Conservation (phyloP, 2,797 vertebrate genomes). For the Paratrypauchen microcephalus region DNA sequence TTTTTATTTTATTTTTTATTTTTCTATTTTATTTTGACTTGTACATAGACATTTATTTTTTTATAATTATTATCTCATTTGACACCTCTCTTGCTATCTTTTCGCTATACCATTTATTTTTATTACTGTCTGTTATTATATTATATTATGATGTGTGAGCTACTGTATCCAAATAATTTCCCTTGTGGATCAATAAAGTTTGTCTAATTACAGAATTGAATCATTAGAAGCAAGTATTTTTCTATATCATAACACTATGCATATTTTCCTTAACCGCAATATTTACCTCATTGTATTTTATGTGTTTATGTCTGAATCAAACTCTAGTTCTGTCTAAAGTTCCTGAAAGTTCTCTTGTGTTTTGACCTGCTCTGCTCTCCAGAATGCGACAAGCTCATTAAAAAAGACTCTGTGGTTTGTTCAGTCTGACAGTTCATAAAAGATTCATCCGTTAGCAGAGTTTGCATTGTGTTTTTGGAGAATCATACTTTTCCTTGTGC, state of each 20-base stretch:
- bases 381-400: conserved; percentile 20
- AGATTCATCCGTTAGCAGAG: conserved; percentile 24
- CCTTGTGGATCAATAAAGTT: too few species aligned
- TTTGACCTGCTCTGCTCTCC: conserved; percentile 16
- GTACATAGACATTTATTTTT: too few species aligned
- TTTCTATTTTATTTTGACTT: too few species aligned
- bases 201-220: neutral
- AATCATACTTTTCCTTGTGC: conserved; percentile 7
- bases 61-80: too few species aligned
- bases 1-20: too few species aligned
- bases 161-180: too few species aligned
- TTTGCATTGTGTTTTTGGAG: conserved; percentile 24
- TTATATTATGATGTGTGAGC: too few species aligned
- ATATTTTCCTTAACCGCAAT: neutral
- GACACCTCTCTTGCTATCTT: too few species aligned
- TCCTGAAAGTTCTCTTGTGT: conserved; percentile 19
- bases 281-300: neutral
- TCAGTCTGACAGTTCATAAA: neutral
- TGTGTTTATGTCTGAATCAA: conserved; percentile 4
- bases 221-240: neutral
- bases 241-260: too few species aligned
- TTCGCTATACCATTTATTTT: too few species aligned
- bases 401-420: conserved; percentile 25
- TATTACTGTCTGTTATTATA: too few species aligned
- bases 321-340: conserved; percentile 9